These are phyloP conservation scores for Lasioglossum baleicum DNA, from an alignment of 1,140 invertebrate genomes.

Conservation along the genomic window DNA sequence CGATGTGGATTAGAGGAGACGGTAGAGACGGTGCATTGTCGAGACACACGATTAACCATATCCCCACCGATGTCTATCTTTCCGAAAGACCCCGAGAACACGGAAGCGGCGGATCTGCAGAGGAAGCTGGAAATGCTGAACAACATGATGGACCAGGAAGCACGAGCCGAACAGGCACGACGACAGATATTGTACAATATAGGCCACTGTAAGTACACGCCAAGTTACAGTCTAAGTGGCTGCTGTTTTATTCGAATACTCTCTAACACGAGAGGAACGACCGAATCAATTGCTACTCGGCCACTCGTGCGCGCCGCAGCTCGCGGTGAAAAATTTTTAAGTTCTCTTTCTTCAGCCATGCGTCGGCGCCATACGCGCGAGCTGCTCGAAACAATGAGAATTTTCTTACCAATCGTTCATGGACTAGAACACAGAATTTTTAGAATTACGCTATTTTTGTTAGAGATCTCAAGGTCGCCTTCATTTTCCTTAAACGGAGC, in stretches of 20 bases:
- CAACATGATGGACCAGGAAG: slow-evolving; percentile 92
- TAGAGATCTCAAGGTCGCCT: too few relatives aligned
- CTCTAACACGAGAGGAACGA: slow-evolving; percentile 33
- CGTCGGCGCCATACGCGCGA: not conserved
- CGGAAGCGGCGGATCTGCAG: slow-evolving; percentile 93
- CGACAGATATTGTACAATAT: slow-evolving; percentile 84
- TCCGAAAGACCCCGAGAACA: slow-evolving; percentile 90
- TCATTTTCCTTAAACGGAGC: too few relatives aligned
- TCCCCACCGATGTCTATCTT: slow-evolving; percentile 69
- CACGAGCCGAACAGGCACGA: slow-evolving; percentile 82
- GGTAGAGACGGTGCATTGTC: slow-evolving; percentile 40
- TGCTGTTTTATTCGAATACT: slow-evolving; percentile 54
- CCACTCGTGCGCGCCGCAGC: slow-evolving; percentile 22
- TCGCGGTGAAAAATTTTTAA: slow-evolving; percentile 19
- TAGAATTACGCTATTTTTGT: too few relatives aligned
- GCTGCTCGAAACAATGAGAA: not conserved
- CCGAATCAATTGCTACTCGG: slow-evolving; percentile 43
- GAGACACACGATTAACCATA: slow-evolving; percentile 61
- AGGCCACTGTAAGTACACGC: slow-evolving; percentile 84
- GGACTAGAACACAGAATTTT: too few relatives aligned
- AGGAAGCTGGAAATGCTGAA: slow-evolving; percentile 95
- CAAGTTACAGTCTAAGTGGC: slow-evolving; percentile 57
- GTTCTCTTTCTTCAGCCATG: not conserved
- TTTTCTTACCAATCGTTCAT: not conserved
- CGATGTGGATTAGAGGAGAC: slow-evolving; percentile 54